Conservation (phyloP, 2,888 invertebrate genomes). For the Mamestra brassicae region DNA sequence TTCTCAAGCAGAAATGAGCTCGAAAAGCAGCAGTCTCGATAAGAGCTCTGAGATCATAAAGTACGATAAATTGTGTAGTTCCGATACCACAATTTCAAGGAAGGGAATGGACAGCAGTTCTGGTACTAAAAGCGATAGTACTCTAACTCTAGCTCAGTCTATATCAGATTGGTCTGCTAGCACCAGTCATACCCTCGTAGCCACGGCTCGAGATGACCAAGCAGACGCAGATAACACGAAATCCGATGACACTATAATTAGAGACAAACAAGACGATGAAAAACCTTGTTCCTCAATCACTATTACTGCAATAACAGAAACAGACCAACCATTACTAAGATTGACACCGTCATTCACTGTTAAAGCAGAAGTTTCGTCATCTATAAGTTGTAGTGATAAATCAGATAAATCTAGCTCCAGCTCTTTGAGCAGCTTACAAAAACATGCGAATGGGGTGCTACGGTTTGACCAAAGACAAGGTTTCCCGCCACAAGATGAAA, state of each 20-base stretch:
- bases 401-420: constrained; percentile 90
- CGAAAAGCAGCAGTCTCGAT: constrained; percentile 92
- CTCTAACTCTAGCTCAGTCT: constrained; percentile 94
- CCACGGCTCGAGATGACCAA: constrained; percentile 90
- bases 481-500: constrained; percentile 76
- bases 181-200: constrained; percentile 94
- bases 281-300: constrained; percentile 72
- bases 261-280: constrained; percentile 78
- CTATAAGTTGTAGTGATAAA: constrained; percentile 89
- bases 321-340: constrained; percentile 78
- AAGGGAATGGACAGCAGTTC: constrained; percentile 92
- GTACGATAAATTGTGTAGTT: constrained; percentile 92
- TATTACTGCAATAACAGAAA: constrained; percentile 64
- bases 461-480: constrained; percentile 84
- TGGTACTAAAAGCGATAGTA: constrained; percentile 95
- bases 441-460: constrained; percentile 83
- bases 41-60: constrained; percentile 89
- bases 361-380: constrained; percentile 87
- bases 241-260: constrained; percentile 87
- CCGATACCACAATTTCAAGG: constrained; percentile 89
- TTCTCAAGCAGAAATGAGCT: constrained; percentile 88
- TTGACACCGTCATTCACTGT: constrained; percentile 79
- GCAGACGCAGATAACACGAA: constrained; percentile 84
- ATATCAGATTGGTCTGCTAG: constrained; percentile 96
- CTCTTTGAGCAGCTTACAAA: constrained; percentile 88